Percentiles rank a stretch among this genome's conserved stretches.
Evolutionary conservation across 53 echinoderm and acorn worm genomes (phyloP).

Genomic region (Holothuria leucospilota): DNA sequence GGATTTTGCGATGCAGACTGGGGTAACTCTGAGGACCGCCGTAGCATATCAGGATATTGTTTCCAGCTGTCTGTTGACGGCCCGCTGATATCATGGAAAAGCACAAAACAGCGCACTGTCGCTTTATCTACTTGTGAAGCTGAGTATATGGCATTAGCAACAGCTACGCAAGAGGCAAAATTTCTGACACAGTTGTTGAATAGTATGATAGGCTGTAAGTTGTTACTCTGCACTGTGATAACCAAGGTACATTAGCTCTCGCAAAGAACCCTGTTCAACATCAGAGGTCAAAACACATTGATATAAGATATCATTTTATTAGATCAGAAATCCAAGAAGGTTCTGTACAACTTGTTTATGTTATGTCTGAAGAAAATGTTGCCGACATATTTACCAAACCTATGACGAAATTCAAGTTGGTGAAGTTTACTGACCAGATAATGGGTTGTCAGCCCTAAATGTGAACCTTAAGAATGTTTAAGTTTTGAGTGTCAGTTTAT

Average conservation of each 20-base stretch:
- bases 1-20: background rate
- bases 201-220: background rate
- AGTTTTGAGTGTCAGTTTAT: no score
- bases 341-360: background rate
- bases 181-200: constrained; percentile 48
- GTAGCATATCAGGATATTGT: constrained; percentile 58
- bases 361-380: constrained; percentile 1
- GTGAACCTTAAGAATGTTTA: background rate
- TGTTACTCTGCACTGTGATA: constrained; percentile 35
- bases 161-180: constrained; percentile 52
- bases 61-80: constrained; percentile 40
- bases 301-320: background rate
- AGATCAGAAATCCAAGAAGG: constrained; percentile 17
- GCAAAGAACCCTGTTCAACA: constrained; percentile 52
- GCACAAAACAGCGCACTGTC: constrained; percentile 49
- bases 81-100: constrained; percentile 57
- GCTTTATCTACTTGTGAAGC: constrained; percentile 44
- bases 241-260: constrained; percentile 62
- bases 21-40: constrained; percentile 33
- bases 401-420: background rate
- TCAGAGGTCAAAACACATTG: constrained; percentile 51
- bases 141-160: constrained; percentile 55
- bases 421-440: background rate
- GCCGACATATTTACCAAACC: constrained; percentile 26
- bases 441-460: background rate